Evolutionary conservation across 2,888 invertebrate species (phyloP).

Genomic region (Mycogona germanica): DNA sequence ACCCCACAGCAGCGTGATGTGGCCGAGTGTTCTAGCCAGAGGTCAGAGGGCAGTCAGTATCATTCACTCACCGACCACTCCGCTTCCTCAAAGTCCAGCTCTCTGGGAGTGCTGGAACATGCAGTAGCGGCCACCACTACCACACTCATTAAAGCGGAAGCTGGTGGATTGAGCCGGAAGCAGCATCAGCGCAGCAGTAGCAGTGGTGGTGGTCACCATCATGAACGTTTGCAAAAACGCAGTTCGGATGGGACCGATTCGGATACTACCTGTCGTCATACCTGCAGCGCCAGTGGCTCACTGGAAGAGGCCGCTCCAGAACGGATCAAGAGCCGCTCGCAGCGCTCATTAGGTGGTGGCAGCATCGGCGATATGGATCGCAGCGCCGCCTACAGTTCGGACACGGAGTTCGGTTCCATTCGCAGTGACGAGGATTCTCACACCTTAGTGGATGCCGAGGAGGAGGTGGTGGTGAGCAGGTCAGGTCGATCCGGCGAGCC

Average conservation of each 20-base stretch:
- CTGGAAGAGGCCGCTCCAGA: background rate
- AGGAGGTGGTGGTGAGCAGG: background rate
- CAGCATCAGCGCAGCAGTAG: too few relatives aligned
- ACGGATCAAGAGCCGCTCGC: background rate
- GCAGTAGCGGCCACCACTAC: too few relatives aligned
- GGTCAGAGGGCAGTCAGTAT: slow-evolving; percentile 17
- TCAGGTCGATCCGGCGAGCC: too few relatives aligned
- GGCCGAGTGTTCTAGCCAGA: too few relatives aligned
- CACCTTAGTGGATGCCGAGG: slow-evolving; percentile 11
- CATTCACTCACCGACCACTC: slow-evolving; percentile 20
- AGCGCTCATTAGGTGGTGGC: background rate
- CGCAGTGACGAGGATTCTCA: slow-evolving; percentile 21
- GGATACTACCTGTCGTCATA: too few relatives aligned
- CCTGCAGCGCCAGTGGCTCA: too few relatives aligned
- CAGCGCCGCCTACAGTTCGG: slow-evolving; percentile 20
- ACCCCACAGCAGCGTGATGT: too few relatives aligned
- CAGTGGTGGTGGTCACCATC: too few relatives aligned
- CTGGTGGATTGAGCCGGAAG: too few relatives aligned
- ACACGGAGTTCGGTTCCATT: slow-evolving; percentile 20
- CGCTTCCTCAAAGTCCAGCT: slow-evolving; percentile 7
- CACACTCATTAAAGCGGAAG: too few relatives aligned
- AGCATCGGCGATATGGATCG: slow-evolving; percentile 17
- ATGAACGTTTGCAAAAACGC: background rate
- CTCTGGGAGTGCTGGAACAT: too few relatives aligned
- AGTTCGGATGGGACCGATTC: background rate